phyloP scores from a whole-genome alignment of 1,140 invertebrate genomes.

The Octopus bimaculoides region DNA sequence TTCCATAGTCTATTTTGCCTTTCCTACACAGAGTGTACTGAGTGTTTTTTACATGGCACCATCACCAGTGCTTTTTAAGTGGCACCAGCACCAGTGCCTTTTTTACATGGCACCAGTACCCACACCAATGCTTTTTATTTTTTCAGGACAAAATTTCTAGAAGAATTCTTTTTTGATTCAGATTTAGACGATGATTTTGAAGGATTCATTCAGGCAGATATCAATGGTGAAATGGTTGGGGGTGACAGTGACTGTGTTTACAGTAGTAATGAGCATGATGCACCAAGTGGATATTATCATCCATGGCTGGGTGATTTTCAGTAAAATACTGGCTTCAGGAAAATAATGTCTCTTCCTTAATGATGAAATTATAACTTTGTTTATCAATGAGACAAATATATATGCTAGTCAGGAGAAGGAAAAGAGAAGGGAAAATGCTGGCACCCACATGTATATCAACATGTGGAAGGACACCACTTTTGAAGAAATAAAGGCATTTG shows the following conservation, averaged over 20 bases:
- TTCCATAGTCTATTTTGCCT: no score
- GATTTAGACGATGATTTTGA: background rate
- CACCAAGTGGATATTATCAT: background rate
- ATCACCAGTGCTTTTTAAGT: no score
- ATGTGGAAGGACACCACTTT: background rate
- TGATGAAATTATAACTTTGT: background rate
- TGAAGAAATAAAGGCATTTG: background rate
- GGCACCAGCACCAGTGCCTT: no score
- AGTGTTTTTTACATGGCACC: no score
- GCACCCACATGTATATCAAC: background rate
- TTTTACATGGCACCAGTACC: no score
- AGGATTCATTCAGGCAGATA: background rate
- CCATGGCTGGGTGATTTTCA: background rate
- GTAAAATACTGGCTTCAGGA: background rate
- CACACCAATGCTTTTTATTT: no score
- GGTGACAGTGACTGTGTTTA: background rate
- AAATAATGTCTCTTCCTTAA: background rate
- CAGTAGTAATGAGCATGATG: background rate
- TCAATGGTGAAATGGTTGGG: background rate
- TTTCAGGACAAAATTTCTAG: no score
- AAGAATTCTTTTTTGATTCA: background rate
- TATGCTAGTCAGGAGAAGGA: background rate
- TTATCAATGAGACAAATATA: background rate
- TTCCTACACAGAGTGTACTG: no score
- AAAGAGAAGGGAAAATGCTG: background rate